These are phyloP conservation scores for Limnephilus marmoratus DNA, from an alignment of 2,888 invertebrate species.

Conservation along the genomic window DNA sequence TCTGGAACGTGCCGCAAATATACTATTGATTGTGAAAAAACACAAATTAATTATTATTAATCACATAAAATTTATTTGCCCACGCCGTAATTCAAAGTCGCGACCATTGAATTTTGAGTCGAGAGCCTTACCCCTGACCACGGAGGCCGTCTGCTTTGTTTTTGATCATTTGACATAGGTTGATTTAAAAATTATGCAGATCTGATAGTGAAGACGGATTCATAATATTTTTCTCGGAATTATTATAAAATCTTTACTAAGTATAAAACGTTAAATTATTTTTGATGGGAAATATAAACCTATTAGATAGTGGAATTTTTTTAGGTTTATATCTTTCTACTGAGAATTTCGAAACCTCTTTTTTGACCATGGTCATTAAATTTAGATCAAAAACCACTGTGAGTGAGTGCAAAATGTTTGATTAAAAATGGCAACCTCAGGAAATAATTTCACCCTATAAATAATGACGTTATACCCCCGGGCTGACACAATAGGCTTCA, in stretches of 20 bases:
- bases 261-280: background rate
- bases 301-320: background rate
- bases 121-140: too few species aligned
- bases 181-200: background rate
- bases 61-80: too few species aligned
- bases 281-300: background rate
- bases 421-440: conserved; percentile 9
- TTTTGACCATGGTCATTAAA: conserved; percentile 19
- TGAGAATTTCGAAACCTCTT: background rate
- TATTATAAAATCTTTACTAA: background rate
- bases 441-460: background rate
- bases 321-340: conserved; percentile 11
- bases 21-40: too few species aligned
- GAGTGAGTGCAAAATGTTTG: background rate
- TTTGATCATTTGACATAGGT: background rate
- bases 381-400: conserved; percentile 6
- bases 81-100: too few species aligned
- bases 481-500: too few species aligned
- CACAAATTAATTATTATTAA: too few species aligned
- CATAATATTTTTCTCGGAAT: background rate
- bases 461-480: background rate
- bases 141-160: too few species aligned
- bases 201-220: background rate
- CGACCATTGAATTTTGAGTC: too few species aligned
- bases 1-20: too few species aligned